These are phyloP conservation scores for Leucophenga varia DNA, from an alignment of 1,140 invertebrate genomes.

Conservation along the genomic window DNA sequence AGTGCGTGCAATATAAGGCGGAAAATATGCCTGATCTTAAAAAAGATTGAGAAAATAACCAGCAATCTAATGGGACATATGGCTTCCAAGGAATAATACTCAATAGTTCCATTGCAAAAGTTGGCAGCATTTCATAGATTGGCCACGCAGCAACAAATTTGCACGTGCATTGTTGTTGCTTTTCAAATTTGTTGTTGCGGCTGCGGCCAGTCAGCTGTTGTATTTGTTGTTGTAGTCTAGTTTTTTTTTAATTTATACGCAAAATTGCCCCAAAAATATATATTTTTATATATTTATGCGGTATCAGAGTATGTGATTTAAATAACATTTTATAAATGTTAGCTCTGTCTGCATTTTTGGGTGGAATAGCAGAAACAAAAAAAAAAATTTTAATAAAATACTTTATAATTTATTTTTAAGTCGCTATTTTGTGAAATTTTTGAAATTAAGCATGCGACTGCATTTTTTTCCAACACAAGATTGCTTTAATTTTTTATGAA, in stretches of 20 bases:
- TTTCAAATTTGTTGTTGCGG: slow-evolving; percentile 4
- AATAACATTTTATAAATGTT: slow-evolving; percentile 56
- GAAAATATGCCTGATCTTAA: slow-evolving; percentile 92
- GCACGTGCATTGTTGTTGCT: slow-evolving; percentile 12
- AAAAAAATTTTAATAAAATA: too few relatives aligned
- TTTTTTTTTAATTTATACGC: slow-evolving; percentile 41
- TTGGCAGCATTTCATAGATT: slow-evolving; percentile 19
- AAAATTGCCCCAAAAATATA: too few relatives aligned
- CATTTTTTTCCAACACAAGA: too few relatives aligned
- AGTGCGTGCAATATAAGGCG: slow-evolving; percentile 93
- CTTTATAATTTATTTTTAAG: too few relatives aligned
- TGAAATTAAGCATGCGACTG: too few relatives aligned
- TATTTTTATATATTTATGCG: too few relatives aligned
- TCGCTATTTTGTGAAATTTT: too few relatives aligned
- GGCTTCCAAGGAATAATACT: slow-evolving; percentile 85
- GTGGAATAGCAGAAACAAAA: too few relatives aligned
- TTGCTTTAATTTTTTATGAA: too few relatives aligned
- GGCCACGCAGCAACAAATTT: slow-evolving; percentile 49
- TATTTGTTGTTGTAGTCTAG: too few relatives aligned
- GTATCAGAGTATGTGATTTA: slow-evolving; percentile 53
- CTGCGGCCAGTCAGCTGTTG: too few relatives aligned
- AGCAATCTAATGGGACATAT: slow-evolving; percentile 92
- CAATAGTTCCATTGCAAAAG: too few relatives aligned
- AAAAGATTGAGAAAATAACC: slow-evolving; percentile 94
- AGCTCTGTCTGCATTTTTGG: slow-evolving; percentile 46